Evolutionary conservation across 2,888 invertebrate genomes (phyloP).

Genomic region (Cataglyphis cursor): DNA sequence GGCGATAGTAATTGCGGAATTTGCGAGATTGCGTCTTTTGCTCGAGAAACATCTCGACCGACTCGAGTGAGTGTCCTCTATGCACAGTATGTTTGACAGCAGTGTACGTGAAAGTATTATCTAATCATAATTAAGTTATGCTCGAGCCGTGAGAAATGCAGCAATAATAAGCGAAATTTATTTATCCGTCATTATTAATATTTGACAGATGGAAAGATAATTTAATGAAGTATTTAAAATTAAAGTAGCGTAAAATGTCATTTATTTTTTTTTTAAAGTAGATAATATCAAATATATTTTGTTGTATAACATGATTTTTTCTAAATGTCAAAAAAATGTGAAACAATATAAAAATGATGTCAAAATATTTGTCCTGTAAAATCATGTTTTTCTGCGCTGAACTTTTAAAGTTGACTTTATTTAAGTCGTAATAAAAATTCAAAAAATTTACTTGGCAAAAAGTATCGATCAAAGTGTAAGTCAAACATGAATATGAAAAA

Average conservation of each 20-base stretch:
- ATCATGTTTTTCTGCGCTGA: too few relatives aligned
- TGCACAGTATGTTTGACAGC: background rate
- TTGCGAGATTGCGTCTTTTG: background rate
- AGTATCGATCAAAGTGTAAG: background rate
- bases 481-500: background rate
- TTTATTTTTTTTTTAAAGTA: too few relatives aligned
- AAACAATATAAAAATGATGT: too few relatives aligned
- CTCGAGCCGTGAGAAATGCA: too few relatives aligned
- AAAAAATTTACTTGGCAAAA: background rate
- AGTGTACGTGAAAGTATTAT: background rate
- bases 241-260: background rate
- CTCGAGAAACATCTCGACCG: background rate
- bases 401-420: background rate
- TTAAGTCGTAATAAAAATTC: background rate
- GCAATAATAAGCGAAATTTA: background rate
- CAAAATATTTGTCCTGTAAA: too few relatives aligned
- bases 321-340: too few relatives aligned
- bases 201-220: background rate
- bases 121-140: background rate
- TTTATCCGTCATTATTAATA: background rate
- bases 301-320: too few relatives aligned
- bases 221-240: background rate
- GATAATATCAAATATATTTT: too few relatives aligned
- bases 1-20: slow-evolving; percentile 3
- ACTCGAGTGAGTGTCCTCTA: slow-evolving; percentile 30